Evolutionary conservation across 2,797 vertebrate genomes (phyloP).

Genomic region (Mionectes olivaceus): DNA sequence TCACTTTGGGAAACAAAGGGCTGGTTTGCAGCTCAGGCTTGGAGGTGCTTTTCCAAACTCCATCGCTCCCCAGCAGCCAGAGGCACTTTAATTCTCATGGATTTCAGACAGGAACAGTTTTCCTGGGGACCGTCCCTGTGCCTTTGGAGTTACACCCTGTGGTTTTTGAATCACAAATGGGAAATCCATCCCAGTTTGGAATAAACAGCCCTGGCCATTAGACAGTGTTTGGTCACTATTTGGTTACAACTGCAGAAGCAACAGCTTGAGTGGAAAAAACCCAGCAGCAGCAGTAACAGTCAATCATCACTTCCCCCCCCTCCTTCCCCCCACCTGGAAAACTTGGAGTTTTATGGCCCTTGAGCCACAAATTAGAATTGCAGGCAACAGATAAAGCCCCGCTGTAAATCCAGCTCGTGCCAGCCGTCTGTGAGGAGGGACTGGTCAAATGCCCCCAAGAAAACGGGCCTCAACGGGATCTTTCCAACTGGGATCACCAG

Average conservation of each 20-base stretch:
- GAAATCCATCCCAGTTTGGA: conserved; percentile 41
- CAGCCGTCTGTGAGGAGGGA: background rate
- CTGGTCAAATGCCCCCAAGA: background rate
- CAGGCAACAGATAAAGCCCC: conserved; percentile 55
- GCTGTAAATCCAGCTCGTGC: background rate
- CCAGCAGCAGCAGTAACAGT: conserved; percentile 39
- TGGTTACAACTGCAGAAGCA: conserved; percentile 51
- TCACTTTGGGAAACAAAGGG: background rate
- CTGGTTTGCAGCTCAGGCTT: background rate
- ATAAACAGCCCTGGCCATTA: conserved; percentile 31
- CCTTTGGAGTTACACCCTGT: background rate
- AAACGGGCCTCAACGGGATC: fast-evolving
- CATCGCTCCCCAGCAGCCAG: background rate
- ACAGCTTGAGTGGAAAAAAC: conserved; percentile 32
- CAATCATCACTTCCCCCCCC: background rate
- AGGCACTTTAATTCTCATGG: background rate
- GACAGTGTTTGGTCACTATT: conserved; percentile 42
- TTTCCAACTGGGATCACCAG: background rate
- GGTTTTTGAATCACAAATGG: conserved; percentile 56
- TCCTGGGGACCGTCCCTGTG: background rate
- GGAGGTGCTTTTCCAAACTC: background rate
- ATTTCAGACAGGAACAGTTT: background rate
- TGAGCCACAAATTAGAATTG: conserved; percentile 58
- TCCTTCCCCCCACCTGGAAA: conserved; percentile 6
- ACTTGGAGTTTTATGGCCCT: conserved; percentile 43